phyloP scores from a whole-genome alignment of 2,113 vertebrate species.

The Octodon degus region DNA sequence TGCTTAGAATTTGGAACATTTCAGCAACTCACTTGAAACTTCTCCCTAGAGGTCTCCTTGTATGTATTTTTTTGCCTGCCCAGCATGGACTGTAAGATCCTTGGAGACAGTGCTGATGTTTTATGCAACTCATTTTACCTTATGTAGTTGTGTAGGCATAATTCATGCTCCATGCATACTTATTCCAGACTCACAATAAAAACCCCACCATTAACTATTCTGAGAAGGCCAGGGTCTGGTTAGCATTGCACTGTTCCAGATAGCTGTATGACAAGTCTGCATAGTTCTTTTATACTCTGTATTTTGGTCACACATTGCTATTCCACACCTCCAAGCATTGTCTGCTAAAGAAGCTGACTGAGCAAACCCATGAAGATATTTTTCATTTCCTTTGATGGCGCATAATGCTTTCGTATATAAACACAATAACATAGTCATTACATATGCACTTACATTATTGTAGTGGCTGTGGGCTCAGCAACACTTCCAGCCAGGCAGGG shows the following conservation, averaged over 20 bases:
- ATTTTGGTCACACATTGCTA: slow-evolving; percentile 80
- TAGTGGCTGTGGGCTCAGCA: slow-evolving; percentile 71
- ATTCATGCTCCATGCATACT: neutral
- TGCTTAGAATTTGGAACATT: neutral
- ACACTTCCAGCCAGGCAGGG: slow-evolving; percentile 81
- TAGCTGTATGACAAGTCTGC: slow-evolving; percentile 24
- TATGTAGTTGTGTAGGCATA: neutral
- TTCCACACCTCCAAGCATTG: slow-evolving; percentile 79
- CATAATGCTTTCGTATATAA: slow-evolving; percentile 85
- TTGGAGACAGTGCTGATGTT: neutral
- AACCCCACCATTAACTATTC: too few relatives aligned
- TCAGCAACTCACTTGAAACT: neutral
- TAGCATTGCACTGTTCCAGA: neutral
- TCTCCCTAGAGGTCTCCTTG: fast-evolving
- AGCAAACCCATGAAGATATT: slow-evolving; percentile 84
- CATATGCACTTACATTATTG: slow-evolving; percentile 82
- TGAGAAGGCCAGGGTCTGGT: neutral
- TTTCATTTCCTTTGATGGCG: slow-evolving; percentile 86
- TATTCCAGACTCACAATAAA: fast-evolving
- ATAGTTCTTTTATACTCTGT: slow-evolving; percentile 59
- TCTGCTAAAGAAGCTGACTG: slow-evolving; percentile 85
- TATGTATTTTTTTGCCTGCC: neutral
- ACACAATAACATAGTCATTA: slow-evolving; percentile 87
- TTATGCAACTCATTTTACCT: neutral
- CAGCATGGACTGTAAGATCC: neutral